Conservation (phyloP, 2,797 vertebrate genomes). For the Pelodytes ibericus region DNA sequence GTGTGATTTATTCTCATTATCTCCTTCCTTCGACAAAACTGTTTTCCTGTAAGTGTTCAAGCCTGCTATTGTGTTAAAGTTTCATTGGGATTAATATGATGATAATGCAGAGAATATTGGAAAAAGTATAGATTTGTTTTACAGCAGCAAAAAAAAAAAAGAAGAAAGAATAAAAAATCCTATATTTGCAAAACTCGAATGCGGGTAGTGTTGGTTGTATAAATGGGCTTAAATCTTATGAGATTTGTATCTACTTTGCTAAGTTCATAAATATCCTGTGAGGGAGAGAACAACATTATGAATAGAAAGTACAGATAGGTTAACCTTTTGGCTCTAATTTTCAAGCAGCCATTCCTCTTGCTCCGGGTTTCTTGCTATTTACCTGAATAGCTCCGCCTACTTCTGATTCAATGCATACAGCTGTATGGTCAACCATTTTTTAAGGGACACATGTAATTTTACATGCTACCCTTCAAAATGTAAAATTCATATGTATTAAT, state of each 20-base stretch:
- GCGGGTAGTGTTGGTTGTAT: not conserved
- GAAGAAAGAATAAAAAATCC: not conserved
- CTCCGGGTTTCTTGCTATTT: no score
- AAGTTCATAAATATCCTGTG: not conserved
- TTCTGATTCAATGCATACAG: no score
- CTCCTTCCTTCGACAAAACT: conserved; percentile 28
- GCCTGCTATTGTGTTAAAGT: conserved; percentile 18
- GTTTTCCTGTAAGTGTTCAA: conserved; percentile 29
- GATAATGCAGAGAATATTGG: conserved; percentile 47
- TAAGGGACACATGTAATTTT: no score
- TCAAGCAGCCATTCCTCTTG: no score
- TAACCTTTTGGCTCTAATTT: not conserved
- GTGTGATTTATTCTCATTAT: conserved; percentile 41
- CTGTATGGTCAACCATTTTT: no score
- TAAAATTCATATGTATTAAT: no score
- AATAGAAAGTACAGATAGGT: not conserved
- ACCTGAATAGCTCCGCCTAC: no score
- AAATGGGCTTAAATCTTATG: conserved; percentile 24
- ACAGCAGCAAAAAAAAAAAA: conserved; percentile 3
- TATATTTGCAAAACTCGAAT: conserved; percentile 8
- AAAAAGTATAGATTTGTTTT: conserved; percentile 44
- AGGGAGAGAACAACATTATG: not conserved
- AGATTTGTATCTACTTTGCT: conserved; percentile 31
- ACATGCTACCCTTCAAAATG: no score
- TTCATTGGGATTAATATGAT: conserved; percentile 44